phyloP scores from a whole-genome alignment of 2,888 invertebrate species.

The Stenurella melanura region DNA sequence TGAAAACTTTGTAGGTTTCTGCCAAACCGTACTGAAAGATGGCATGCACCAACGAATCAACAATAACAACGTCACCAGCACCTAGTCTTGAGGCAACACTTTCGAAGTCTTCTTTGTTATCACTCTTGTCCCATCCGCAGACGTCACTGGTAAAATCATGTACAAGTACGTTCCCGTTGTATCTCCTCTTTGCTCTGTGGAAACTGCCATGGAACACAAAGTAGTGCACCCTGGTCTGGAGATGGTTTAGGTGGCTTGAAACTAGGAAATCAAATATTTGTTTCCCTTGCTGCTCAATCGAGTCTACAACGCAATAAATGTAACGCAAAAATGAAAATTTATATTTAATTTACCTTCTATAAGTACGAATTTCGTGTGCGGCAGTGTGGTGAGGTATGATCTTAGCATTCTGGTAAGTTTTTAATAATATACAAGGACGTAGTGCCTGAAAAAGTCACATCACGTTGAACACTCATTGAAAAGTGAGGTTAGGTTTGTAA shows the following conservation, averaged over 20 bases:
- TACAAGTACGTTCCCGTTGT: slow-evolving; percentile 43
- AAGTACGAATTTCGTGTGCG: slow-evolving; percentile 67
- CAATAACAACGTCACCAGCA: slow-evolving; percentile 61
- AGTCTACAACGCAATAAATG: slow-evolving; percentile 63
- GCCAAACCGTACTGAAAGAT: slow-evolving; percentile 63
- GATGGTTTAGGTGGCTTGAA: slow-evolving; percentile 60
- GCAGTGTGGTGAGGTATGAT: slow-evolving; percentile 63
- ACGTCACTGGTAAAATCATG: slow-evolving; percentile 63
- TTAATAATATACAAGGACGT: not conserved
- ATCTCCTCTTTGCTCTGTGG: slow-evolving; percentile 46
- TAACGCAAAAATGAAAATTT: slow-evolving; percentile 7
- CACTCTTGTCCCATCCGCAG: slow-evolving; percentile 53
- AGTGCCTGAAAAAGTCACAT: not conserved
- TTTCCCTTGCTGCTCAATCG: slow-evolving; percentile 60
- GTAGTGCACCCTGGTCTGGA: slow-evolving; percentile 61
- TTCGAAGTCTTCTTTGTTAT: slow-evolving; percentile 50
- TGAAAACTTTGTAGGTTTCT: slow-evolving; percentile 63
- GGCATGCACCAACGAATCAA: slow-evolving; percentile 68
- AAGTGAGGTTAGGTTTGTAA: slow-evolving; percentile 18
- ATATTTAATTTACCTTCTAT: slow-evolving; percentile 65
- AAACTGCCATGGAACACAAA: slow-evolving; percentile 67
- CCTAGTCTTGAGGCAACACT: slow-evolving; percentile 51
- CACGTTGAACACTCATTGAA: slow-evolving; percentile 6
- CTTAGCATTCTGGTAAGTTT: slow-evolving; percentile 62
- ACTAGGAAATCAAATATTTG: slow-evolving; percentile 63